These are phyloP conservation scores for Neopelma chrysocephalum DNA, from an alignment of 2,797 vertebrate species.

Conservation along the genomic window DNA sequence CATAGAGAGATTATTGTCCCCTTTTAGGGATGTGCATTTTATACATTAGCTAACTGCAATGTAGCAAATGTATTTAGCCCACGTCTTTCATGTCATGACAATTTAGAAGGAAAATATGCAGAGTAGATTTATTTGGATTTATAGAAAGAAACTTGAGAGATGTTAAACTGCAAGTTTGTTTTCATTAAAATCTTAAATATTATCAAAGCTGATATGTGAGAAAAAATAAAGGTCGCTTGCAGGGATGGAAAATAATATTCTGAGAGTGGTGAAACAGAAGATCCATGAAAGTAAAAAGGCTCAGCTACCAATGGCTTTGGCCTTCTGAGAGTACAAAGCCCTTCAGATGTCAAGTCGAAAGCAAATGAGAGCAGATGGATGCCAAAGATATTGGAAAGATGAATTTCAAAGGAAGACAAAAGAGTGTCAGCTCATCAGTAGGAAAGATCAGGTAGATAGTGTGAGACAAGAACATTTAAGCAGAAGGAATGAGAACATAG, in stretches of 20 bases:
- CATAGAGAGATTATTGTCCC: background rate
- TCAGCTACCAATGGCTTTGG: background rate
- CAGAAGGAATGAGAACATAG: background rate
- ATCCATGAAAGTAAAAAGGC: background rate
- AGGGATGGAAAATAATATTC: background rate
- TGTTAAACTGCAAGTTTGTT: background rate
- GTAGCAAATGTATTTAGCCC: background rate
- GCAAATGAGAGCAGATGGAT: background rate
- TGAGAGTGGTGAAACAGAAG: background rate
- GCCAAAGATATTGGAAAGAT: background rate
- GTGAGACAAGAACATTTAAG: background rate
- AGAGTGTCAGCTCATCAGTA: background rate
- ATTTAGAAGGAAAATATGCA: background rate
- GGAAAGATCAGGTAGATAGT: background rate
- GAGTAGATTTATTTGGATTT: background rate
- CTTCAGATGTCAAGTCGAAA: constrained; percentile 23
- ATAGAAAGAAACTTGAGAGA: background rate
- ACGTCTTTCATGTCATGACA: background rate
- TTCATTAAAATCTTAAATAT: background rate
- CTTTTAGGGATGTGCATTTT: background rate
- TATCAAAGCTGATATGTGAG: background rate
- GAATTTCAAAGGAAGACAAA: background rate
- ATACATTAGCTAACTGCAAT: background rate
- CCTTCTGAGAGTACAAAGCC: background rate
- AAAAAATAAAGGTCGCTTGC: background rate